Conservation (phyloP, 2,888 invertebrate species). For the Agrochola lota region DNA sequence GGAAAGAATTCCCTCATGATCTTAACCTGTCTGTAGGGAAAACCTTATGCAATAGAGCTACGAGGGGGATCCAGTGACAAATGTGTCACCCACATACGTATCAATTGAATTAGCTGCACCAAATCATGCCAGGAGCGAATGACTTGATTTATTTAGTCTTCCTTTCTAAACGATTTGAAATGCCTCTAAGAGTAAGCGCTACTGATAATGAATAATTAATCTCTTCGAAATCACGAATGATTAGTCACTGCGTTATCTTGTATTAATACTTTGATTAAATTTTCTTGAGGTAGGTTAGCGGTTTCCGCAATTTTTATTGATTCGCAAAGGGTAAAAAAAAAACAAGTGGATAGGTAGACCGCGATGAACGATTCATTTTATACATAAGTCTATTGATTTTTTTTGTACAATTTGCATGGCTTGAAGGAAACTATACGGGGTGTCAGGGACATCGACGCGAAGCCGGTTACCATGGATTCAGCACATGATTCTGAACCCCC, state of each 20-base stretch:
- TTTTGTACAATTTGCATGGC: no score
- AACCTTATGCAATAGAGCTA: not conserved
- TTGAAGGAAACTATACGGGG: no score
- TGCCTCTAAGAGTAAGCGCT: not conserved
- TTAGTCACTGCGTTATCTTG: not conserved
- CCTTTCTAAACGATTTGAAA: constrained; percentile 5
- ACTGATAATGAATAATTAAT: not conserved
- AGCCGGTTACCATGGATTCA: no score
- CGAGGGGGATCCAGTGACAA: constrained; percentile 9
- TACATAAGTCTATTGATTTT: no score
- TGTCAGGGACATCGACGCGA: no score
- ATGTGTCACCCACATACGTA: constrained; percentile 43
- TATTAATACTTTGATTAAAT: not conserved
- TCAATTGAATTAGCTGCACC: constrained; percentile 31
- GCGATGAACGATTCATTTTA: no score
- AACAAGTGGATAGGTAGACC: not conserved
- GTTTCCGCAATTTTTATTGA: not conserved
- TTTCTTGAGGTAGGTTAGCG: not conserved
- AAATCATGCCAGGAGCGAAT: constrained; percentile 17
- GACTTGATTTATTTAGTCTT: constrained; percentile 2
- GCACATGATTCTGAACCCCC: no score
- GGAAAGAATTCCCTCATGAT: constrained; percentile 5
- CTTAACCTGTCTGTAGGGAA: not conserved
- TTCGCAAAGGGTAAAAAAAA: not conserved
- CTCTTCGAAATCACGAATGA: not conserved